A percentile compares a stretch with the other conserved stretches of the same genome.
phyloP scores from a whole-genome alignment of 2,888 invertebrate genomes.

The Fissipunctia ypsillon region DNA sequence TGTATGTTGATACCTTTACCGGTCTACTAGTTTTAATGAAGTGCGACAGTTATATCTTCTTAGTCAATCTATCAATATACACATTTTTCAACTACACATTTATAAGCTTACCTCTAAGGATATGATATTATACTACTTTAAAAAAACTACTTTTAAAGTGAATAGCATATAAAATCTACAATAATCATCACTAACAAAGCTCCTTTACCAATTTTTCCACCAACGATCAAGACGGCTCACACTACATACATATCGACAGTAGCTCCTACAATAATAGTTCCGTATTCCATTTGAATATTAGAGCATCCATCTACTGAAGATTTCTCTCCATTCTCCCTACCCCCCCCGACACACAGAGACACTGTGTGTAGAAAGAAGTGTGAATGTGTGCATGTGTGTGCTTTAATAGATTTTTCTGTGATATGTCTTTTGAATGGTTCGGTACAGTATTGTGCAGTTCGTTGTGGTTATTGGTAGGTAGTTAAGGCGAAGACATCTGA shows the following conservation, averaged over 20 bases:
- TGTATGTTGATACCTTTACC: too few species aligned
- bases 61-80: too few species aligned
- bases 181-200: background rate
- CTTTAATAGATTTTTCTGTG: conserved; percentile 68
- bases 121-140: background rate
- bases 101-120: too few species aligned
- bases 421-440: conserved; percentile 60
- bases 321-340: conserved; percentile 78
- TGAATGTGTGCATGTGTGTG: conserved; percentile 56
- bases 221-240: conserved; percentile 77
- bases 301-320: conserved; percentile 90
- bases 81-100: too few species aligned
- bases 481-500: background rate
- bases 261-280: conserved; percentile 91
- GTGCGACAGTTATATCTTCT: too few species aligned
- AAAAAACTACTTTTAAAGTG: background rate
- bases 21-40: too few species aligned
- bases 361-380: conserved; percentile 56
- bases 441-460: conserved; percentile 36
- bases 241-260: conserved; percentile 86
- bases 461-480: conserved; percentile 28
- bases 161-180: background rate
- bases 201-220: conserved; percentile 7
- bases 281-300: conserved; percentile 91
- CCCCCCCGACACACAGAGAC: conserved; percentile 68